Evolutionary conservation across 2,113 vertebrate species (phyloP).

Genomic region (Rousettus leschenaultii): DNA sequence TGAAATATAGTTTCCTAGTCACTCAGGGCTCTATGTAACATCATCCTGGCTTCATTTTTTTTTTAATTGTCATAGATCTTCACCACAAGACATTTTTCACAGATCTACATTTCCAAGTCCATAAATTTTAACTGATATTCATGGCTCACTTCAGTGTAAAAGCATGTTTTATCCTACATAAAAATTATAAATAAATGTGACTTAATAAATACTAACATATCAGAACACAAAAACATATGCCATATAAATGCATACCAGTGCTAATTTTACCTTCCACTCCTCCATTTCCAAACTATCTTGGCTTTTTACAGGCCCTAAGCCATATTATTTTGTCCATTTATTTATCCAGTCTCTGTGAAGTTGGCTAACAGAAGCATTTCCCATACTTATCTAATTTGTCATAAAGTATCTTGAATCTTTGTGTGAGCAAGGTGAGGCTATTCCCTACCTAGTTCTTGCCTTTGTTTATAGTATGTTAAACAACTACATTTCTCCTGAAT

Average conservation of each 20-base stretch:
- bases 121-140: not conserved
- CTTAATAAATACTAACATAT: not conserved
- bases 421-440: not conserved
- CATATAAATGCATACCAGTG: not conserved
- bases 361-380: not conserved
- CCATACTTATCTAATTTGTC: not conserved
- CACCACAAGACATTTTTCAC: not conserved
- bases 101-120: not conserved
- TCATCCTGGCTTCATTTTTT: not conserved
- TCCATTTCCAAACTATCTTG: constrained; percentile 7
- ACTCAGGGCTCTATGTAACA: not conserved
- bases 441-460: too few species aligned
- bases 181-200: not conserved
- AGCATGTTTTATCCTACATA: not conserved
- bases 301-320: not conserved
- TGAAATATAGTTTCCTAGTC: not conserved
- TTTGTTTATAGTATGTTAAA: not conserved
- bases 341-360: not conserved
- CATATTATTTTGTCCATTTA: not conserved
- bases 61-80: not conserved
- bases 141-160: not conserved
- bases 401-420: not conserved
- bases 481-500: not conserved
- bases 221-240: not conserved
- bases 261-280: not conserved